Evolutionary conservation across 1,140 invertebrate species (phyloP).

Genomic region (Chironomus striatipennis): DNA sequence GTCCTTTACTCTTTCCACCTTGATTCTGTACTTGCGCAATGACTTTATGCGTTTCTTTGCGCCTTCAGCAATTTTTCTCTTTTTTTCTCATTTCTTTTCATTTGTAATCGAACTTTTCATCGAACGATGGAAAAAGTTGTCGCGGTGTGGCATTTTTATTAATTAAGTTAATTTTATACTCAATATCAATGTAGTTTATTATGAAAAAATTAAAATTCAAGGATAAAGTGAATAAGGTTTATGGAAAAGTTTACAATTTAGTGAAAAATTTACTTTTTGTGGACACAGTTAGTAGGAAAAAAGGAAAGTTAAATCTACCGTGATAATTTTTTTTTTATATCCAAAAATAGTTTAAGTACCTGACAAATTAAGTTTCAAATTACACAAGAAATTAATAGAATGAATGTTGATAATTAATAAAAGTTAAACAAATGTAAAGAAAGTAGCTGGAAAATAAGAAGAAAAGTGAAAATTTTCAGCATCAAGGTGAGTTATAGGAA

Average conservation of each 20-base stretch:
- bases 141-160: background rate
- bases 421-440: background rate
- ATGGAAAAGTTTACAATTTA: too few species aligned
- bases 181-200: background rate
- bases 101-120: constrained; percentile 17
- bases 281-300: too few species aligned
- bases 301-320: too few species aligned
- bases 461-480: background rate
- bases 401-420: background rate
- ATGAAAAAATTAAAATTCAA: background rate
- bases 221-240: too few species aligned
- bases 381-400: background rate
- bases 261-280: too few species aligned
- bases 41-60: background rate
- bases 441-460: constrained; percentile 7
- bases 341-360: background rate
- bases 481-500: background rate
- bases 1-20: background rate
- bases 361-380: background rate
- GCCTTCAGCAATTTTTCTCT: background rate
- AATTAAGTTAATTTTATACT: constrained; percentile 18
- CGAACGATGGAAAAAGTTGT: background rate
- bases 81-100: background rate
- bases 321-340: background rate
- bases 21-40: background rate